Conservation (phyloP, 2,113 vertebrate genomes). For the Passer montanus region DNA sequence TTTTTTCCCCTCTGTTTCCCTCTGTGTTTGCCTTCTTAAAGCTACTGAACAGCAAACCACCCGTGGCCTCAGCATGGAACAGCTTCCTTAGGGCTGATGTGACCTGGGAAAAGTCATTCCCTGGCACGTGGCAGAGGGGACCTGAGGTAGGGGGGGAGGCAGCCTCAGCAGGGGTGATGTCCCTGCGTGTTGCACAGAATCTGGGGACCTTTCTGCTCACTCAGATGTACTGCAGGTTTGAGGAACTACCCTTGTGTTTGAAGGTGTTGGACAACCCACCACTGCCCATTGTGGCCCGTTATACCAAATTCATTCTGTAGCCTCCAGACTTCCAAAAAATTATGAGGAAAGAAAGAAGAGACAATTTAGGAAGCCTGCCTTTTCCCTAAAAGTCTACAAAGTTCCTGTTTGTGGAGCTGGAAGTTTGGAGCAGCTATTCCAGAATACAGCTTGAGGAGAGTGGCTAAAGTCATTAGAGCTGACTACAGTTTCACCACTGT, state of each 20-base stretch:
- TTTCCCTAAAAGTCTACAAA: background rate
- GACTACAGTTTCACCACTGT: background rate
- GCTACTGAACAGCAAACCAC: background rate
- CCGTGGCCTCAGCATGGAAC: background rate
- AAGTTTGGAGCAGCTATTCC: background rate
- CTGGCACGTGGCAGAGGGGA: background rate
- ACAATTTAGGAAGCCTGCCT: background rate
- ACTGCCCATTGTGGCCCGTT: background rate
- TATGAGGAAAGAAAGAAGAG: background rate
- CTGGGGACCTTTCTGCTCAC: background rate
- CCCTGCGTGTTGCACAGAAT: background rate
- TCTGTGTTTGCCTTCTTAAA: background rate
- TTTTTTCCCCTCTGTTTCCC: background rate
- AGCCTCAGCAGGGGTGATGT: background rate
- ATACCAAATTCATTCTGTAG: background rate
- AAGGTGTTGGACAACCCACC: rapidly evolving
- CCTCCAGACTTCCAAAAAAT: background rate
- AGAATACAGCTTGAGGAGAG: background rate
- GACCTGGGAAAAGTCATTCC: background rate
- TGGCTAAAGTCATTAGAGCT: background rate
- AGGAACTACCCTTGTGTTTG: too few species aligned
- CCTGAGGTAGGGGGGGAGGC: background rate
- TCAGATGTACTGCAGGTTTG: background rate
- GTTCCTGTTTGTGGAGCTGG: background rate
- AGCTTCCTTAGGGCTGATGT: background rate